Percentiles rank a stretch among this genome's conserved stretches.
These are phyloP conservation scores for Lynx canadensis DNA, from an alignment of 2,113 vertebrate species.

Conservation along the genomic window DNA sequence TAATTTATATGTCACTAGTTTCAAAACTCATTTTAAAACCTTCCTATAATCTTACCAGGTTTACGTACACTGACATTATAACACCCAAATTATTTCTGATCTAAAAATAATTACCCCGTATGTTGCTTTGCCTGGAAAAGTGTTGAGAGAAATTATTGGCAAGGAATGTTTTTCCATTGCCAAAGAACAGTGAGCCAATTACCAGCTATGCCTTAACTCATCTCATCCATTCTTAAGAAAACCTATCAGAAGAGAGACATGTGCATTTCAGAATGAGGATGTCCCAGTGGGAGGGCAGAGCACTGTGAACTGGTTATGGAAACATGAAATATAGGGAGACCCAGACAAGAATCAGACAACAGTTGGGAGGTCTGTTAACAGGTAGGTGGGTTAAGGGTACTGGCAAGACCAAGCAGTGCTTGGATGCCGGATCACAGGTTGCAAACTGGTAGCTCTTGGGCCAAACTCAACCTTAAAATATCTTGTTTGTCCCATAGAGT, in stretches of 20 bases:
- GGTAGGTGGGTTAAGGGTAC: background rate
- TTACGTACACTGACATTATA: conserved; percentile 80
- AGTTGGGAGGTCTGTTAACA: background rate
- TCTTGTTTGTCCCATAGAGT: background rate
- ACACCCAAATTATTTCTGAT: conserved; percentile 80
- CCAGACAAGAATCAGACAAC: background rate
- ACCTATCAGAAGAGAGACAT: background rate
- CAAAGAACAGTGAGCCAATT: conserved; percentile 70
- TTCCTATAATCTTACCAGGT: conserved; percentile 77
- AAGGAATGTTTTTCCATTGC: conserved; percentile 60
- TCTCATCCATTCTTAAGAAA: conserved; percentile 56
- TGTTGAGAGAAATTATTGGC: conserved; percentile 77
- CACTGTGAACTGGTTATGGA: background rate
- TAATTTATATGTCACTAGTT: conserved; percentile 79
- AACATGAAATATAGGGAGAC: background rate
- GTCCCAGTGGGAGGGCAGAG: background rate
- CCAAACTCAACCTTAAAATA: background rate
- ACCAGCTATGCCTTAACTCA: conserved; percentile 62
- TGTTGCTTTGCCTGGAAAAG: conserved; percentile 79
- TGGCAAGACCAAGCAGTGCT: background rate
- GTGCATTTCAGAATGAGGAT: background rate
- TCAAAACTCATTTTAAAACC: conserved; percentile 78
- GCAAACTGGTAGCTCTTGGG: background rate
- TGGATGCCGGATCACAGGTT: background rate
- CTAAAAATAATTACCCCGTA: conserved; percentile 81